These are phyloP conservation scores for Aelia acuminata DNA, from an alignment of 2,888 invertebrate genomes.

Conservation along the genomic window DNA sequence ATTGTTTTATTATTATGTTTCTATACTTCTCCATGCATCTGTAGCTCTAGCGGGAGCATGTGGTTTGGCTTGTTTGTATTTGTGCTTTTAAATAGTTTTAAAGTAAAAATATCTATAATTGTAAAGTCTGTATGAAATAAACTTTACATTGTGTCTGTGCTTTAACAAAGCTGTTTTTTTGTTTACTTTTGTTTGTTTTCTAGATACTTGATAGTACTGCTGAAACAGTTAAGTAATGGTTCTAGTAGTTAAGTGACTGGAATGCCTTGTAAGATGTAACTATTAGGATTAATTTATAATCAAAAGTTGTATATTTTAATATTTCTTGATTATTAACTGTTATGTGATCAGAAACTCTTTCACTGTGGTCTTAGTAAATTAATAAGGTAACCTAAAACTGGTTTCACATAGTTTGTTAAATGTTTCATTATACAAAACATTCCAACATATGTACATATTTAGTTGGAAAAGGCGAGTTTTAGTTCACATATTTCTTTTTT, in stretches of 20 bases:
- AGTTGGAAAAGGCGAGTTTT: background rate
- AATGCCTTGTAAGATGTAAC: conserved; percentile 10
- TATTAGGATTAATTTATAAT: background rate
- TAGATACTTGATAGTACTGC: conserved; percentile 45
- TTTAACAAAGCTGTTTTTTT: conserved; percentile 40
- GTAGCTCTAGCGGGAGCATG: conserved; percentile 30
- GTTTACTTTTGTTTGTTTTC: conserved; percentile 32
- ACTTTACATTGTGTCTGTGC: conserved; percentile 24
- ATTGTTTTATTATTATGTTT: background rate
- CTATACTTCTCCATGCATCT: conserved; percentile 11
- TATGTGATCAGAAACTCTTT: conserved; percentile 16
- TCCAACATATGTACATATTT: too few relatives aligned
- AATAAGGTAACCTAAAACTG: background rate
- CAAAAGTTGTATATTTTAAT: conserved; percentile 1
- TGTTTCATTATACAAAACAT: background rate
- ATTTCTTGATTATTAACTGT: background rate
- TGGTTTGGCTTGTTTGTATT: conserved; percentile 15
- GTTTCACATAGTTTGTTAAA: background rate
- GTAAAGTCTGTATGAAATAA: background rate
- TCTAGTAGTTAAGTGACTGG: conserved; percentile 2
- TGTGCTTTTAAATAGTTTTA: conserved; percentile 39
- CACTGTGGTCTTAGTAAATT: background rate
- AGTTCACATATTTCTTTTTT: background rate
- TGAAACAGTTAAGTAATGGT: conserved; percentile 48
- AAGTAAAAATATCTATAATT: background rate